Evolutionary conservation across 1,140 invertebrate species (phyloP).

Genomic region (Drosophila prosaltans): DNA sequence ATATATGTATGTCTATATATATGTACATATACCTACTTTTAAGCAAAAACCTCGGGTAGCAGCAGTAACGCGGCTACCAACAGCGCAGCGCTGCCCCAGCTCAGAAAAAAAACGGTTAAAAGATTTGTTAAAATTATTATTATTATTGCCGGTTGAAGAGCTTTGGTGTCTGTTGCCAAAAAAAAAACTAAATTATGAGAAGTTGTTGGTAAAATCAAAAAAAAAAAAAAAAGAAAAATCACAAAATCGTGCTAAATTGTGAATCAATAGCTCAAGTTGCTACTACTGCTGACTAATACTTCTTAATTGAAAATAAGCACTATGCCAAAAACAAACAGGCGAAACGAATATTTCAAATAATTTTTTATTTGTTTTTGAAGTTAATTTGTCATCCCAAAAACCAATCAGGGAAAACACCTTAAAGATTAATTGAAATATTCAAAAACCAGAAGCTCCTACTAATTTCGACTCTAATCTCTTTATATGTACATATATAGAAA

Average conservation of each 20-base stretch:
- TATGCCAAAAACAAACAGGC: not conserved
- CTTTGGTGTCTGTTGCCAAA: conserved; percentile 39
- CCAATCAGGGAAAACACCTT: not conserved
- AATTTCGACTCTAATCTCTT: not conserved
- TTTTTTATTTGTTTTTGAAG: conserved; percentile 11
- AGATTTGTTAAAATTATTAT: conserved; percentile 66
- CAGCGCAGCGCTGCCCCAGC: conserved; percentile 12
- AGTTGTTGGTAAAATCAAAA: conserved; percentile 21
- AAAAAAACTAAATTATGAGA: conserved; percentile 31
- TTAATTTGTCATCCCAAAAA: conserved; percentile 27
- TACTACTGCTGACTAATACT: conserved; percentile 39
- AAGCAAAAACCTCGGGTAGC: conserved; percentile 58
- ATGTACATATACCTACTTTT: conserved; percentile 30
- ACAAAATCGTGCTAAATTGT: conserved; percentile 69
- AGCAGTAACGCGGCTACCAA: conserved; percentile 18
- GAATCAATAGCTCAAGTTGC: conserved; percentile 42
- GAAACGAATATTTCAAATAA: conserved; percentile 18
- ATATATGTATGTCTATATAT: conserved; percentile 3
- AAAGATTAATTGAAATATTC: conserved; percentile 14
- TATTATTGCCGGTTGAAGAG: conserved; percentile 47
- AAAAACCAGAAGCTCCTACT: not conserved
- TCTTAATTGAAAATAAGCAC: conserved; percentile 9
- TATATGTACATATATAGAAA: not conserved
- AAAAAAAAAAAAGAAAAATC: conserved; percentile 33
- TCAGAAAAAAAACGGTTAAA: conserved; percentile 57